phyloP scores from a whole-genome alignment of 2,888 invertebrate genomes.

The Monochamus alternatus region DNA sequence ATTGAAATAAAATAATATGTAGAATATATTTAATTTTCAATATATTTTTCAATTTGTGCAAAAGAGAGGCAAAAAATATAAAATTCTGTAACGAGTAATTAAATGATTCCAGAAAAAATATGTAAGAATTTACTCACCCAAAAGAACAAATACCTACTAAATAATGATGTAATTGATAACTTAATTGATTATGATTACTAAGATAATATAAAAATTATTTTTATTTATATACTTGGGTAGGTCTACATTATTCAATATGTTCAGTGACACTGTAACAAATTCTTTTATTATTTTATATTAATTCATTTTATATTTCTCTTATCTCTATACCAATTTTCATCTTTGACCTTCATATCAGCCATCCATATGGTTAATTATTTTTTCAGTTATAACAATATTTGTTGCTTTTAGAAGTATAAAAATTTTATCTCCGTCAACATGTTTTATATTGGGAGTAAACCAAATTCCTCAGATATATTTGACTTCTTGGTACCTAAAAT shows the following conservation, averaged over 20 bases:
- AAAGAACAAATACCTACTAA: too few species aligned
- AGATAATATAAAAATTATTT: too few species aligned
- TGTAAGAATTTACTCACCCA: too few species aligned
- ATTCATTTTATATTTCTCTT: not conserved
- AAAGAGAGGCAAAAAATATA: too few species aligned
- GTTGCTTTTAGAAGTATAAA: not conserved
- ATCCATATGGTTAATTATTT: not conserved
- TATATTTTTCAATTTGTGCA: too few species aligned
- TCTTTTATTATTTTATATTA: not conserved
- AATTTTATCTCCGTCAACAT: slow-evolving; percentile 1
- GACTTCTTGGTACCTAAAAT: slow-evolving; percentile 38
- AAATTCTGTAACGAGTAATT: too few species aligned
- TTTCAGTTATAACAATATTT: not conserved
- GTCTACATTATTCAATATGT: not conserved
- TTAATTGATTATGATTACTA: too few species aligned
- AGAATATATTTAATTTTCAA: too few species aligned
- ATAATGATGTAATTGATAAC: too few species aligned
- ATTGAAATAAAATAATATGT: too few species aligned
- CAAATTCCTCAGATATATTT: slow-evolving; percentile 1
- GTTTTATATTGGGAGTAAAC: slow-evolving; percentile 28
- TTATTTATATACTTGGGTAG: not conserved
- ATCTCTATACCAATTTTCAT: slow-evolving; percentile 8
- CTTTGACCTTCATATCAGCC: slow-evolving; percentile 32
- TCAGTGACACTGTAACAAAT: not conserved
- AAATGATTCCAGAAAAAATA: too few species aligned